These are phyloP conservation scores for Cromileptes altivelis DNA, from an alignment of 2,113 vertebrate species.

Conservation along the genomic window DNA sequence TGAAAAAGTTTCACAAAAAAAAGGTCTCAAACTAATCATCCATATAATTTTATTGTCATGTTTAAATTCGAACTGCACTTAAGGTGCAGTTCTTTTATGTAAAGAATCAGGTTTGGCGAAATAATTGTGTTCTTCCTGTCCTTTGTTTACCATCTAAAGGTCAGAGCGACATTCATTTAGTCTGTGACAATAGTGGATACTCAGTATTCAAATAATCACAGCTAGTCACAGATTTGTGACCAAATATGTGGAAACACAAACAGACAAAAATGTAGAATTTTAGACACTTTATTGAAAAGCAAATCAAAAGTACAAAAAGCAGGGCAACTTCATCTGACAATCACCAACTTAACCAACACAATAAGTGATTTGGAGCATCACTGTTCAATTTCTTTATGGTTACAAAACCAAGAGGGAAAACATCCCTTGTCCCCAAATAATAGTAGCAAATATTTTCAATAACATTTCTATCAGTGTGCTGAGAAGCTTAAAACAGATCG, in stretches of 20 bases:
- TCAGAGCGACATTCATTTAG: not conserved
- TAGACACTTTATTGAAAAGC: constrained; percentile 36
- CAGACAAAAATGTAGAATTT: not conserved
- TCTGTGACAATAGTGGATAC: not conserved
- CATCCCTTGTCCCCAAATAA: not conserved
- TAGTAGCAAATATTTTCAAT: not conserved
- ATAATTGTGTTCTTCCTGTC: not conserved
- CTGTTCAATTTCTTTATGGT: not conserved
- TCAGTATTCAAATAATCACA: not conserved
- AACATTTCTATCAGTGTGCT: not conserved
- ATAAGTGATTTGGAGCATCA: accelerated
- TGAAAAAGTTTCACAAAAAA: not conserved
- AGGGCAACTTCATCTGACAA: not conserved
- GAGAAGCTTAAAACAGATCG: not conserved
- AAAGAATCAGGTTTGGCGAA: not conserved
- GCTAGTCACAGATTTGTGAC: not conserved
- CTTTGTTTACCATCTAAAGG: not conserved
- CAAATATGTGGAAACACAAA: not conserved
- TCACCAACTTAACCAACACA: not conserved
- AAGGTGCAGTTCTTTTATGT: not conserved
- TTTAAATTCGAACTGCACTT: not conserved
- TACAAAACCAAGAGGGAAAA: not conserved
- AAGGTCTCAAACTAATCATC: not conserved
- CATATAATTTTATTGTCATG: accelerated
- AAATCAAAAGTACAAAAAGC: not conserved